Conservation (phyloP, 2,113 vertebrate species). For the Aphelocoma coerulescens region DNA sequence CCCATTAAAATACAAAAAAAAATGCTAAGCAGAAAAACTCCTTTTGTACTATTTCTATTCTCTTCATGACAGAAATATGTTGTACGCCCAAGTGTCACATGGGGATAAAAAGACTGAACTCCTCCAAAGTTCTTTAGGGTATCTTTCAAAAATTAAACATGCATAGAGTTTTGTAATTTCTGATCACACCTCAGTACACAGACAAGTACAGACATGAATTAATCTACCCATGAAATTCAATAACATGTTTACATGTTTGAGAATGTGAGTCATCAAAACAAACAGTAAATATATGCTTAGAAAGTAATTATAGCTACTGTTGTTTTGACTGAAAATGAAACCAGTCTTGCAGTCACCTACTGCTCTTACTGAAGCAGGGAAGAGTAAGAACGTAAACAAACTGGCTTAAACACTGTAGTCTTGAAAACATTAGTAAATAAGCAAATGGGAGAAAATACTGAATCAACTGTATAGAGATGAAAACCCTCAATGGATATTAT, state of each 20-base stretch:
- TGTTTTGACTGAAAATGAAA: not conserved
- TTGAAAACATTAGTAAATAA: not conserved
- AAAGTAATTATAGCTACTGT: not conserved
- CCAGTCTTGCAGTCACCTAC: not conserved
- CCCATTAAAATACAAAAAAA: not conserved
- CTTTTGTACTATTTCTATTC: not conserved
- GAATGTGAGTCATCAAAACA: not conserved
- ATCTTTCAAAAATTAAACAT: not conserved
- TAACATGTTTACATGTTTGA: not conserved
- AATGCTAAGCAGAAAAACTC: not conserved
- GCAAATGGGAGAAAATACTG: not conserved
- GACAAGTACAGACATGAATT: not conserved
- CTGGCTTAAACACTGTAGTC: not conserved
- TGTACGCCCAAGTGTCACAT: not conserved
- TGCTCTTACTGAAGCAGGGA: not conserved
- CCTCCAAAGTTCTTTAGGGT: not conserved
- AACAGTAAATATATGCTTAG: not conserved
- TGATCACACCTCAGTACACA: not conserved
- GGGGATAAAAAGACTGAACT: not conserved
- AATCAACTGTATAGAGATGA: not conserved
- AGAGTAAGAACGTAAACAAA: not conserved
- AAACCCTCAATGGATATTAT: not conserved
- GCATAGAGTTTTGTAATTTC: not conserved
- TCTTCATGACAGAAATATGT: not conserved
- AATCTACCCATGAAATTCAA: not conserved